Evolutionary conservation across 2,888 invertebrate genomes (phyloP).

Genomic region (Brassicogethes aeneus): DNA sequence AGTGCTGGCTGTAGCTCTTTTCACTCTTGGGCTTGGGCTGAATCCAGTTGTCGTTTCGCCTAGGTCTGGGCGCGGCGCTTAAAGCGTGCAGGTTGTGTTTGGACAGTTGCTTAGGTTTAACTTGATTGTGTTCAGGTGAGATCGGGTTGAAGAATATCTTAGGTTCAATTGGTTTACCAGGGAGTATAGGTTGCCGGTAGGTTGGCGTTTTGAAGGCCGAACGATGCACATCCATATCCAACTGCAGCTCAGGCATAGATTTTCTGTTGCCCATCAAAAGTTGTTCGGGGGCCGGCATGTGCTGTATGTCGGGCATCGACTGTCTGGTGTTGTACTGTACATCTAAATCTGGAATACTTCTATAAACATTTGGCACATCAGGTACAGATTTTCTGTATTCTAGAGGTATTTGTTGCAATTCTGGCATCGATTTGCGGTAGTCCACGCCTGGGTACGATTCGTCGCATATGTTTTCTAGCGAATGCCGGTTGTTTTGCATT

Average conservation of each 20-base stretch:
- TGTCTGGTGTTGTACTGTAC: conserved; percentile 25
- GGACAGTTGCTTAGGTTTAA: conserved; percentile 50
- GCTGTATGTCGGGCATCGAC: conserved; percentile 36
- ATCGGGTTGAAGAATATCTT: conserved; percentile 16
- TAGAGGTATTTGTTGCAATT: conserved; percentile 27
- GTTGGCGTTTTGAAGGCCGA: conserved; percentile 36
- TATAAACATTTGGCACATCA: conserved; percentile 21
- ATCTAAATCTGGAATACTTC: conserved; percentile 18
- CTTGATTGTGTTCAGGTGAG: conserved; percentile 17
- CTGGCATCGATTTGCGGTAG: conserved; percentile 37
- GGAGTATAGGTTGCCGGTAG: conserved; percentile 42
- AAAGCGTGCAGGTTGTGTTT: conserved; percentile 48
- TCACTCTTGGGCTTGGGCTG: conserved; percentile 49
- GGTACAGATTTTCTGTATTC: conserved; percentile 25
- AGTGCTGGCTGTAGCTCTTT: conserved; percentile 72
- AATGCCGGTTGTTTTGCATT: conserved; percentile 32
- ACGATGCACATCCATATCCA: conserved; percentile 29
- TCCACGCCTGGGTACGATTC: conserved; percentile 25
- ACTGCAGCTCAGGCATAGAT: conserved; percentile 37
- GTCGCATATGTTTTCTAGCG: conserved; percentile 37
- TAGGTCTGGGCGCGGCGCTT: conserved; percentile 70
- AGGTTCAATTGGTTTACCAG: conserved; percentile 42
- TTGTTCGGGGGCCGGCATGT: conserved; percentile 21
- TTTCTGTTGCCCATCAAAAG: conserved; percentile 21
- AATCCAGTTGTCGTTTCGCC: conserved; percentile 63